Base-by-base conservation (phyloP, 2,797 vertebrate genomes). In the Myotis planiceps region DNA sequence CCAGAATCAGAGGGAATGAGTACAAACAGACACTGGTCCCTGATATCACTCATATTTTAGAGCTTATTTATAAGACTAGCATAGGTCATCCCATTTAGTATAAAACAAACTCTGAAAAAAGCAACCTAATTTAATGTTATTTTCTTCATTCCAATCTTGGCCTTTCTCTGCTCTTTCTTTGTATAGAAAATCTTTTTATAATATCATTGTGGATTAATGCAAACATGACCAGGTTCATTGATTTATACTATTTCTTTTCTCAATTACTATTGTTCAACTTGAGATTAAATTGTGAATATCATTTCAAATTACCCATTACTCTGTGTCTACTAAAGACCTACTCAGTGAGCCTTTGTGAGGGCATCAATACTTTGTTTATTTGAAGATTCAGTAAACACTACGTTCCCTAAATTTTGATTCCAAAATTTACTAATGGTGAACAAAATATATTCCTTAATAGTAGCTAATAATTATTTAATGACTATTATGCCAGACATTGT, bases 201-300 rank as follows among this genome's bases (percentile, higher is more conserved):
- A 90, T 71, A 88, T 53, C 16, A n/a, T 2, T 53, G 14, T 81
- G 49, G 37, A 60, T 88, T 94, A 95, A 89, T 25, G 34, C 18
- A 23, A 93, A 76, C 27, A 69, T 25, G n/a, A 66, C 19, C 84
- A 5, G 14, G 18, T 83, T 58, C 55, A 86, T 63, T 25, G 63
- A 72, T 51, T 47, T 90, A 80, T 45, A 82, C 37, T 94, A 91
- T 83, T 92, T 55, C 42, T 94, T 84, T 92, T 92, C 71, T 58
- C 78, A 90, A 55, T 14, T 32, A 45, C 34, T 89, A 63, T 15
- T 13, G 76, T 12, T 86, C 45, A 65, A 79, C 12, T 90, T 49
- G 25, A 86, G 66, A 83, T 39, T 75, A 66, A 75, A 88, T 32
- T 90, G 29, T 49, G 21, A 94, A 2, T 58, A 76, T 37, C n/a